Evolutionary conservation across 2,113 vertebrate genomes (phyloP).

Genomic region (Limnothrissa miodon): DNA sequence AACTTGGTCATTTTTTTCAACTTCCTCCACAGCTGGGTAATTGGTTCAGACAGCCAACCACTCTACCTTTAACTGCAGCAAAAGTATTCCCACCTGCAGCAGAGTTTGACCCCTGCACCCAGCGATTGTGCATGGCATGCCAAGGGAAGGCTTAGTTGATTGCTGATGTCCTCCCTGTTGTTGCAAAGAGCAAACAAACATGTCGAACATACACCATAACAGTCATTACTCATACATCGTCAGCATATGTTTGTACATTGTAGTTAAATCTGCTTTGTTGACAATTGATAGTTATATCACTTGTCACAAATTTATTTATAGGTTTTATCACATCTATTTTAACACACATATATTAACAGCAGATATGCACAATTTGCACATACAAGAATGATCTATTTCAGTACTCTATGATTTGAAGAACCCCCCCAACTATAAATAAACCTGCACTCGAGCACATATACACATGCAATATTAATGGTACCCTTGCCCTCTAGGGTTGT

Average conservation of each 20-base stretch:
- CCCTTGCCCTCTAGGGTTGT: conserved; percentile 14
- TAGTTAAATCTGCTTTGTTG: not conserved
- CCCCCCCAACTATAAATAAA: conserved; percentile 11
- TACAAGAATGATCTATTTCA: not conserved
- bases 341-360: not conserved
- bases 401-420: not conserved
- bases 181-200: not conserved
- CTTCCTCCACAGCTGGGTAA: conserved; percentile 32
- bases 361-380: not conserved
- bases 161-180: not conserved
- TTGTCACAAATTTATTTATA: not conserved
- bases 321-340: not conserved
- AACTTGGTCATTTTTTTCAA: conserved; percentile 23
- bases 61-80: conserved; percentile 15
- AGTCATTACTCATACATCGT: too few relatives aligned
- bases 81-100: conserved; percentile 53
- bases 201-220: too few relatives aligned
- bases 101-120: conserved; percentile 52
- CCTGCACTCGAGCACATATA: not conserved
- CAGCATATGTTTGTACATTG: too few relatives aligned
- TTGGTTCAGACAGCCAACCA: conserved; percentile 6
- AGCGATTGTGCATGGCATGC: conserved; percentile 41
- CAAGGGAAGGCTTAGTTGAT: conserved; percentile 16
- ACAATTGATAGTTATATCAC: not conserved
- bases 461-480: conserved; percentile 26